These are phyloP conservation scores for Erpobdella octoculata DNA, from an alignment of 2,888 invertebrate species.

Conservation along the genomic window DNA sequence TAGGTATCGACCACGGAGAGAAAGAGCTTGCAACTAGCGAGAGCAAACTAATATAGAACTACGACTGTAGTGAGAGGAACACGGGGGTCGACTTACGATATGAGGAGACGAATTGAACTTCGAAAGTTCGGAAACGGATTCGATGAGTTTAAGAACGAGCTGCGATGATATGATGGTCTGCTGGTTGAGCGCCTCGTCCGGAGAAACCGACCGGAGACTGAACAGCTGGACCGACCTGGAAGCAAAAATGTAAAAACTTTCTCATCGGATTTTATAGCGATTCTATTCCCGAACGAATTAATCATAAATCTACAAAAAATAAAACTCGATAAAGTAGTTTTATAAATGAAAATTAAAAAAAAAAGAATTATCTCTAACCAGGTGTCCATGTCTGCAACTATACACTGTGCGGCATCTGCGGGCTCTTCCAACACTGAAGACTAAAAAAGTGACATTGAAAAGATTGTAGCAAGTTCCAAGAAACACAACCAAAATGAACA, in stretches of 20 bases:
- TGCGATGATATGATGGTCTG: conserved; percentile 44
- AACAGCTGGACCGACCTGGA: conserved; percentile 34
- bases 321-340: background rate
- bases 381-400: conserved; percentile 70
- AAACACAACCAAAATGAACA: background rate
- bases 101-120: conserved; percentile 67
- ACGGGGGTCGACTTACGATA: conserved; percentile 62
- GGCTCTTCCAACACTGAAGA: conserved; percentile 58
- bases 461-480: background rate
- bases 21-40: too few species aligned
- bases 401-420: conserved; percentile 70
- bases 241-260: background rate
- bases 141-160: conserved; percentile 73
- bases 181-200: conserved; percentile 29
- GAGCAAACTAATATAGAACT: too few species aligned
- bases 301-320: background rate
- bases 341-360: background rate
- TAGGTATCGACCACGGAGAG: background rate
- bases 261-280: background rate
- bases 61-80: too few species aligned
- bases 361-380: conserved; percentile 59
- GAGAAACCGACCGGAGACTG: conserved; percentile 28
- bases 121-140: conserved; percentile 70
- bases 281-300: background rate
- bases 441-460: conserved; percentile 38